A percentile compares a stretch with the other conserved stretches of the same genome.
phyloP scores from a whole-genome alignment of 2,888 invertebrate species.

The Anthoptus insignis region DNA sequence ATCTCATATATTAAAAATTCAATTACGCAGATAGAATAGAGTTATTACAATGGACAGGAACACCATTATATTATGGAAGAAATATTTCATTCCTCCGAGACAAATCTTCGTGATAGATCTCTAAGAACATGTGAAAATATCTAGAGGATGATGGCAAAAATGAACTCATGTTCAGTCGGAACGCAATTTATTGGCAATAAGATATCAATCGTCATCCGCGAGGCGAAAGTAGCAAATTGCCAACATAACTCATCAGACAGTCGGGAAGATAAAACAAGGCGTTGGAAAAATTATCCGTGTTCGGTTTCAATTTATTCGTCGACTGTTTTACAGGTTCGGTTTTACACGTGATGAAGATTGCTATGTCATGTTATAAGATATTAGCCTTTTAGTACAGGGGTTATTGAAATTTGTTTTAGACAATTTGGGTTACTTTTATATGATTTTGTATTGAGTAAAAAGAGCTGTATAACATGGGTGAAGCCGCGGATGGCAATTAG shows the following conservation, averaged over 20 bases:
- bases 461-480: no score
- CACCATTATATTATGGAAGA: background rate
- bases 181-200: constrained; percentile 26
- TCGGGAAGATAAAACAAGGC: background rate
- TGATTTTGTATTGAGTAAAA: no score
- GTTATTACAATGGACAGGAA: constrained; percentile 1
- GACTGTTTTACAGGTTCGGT: no score
- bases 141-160: constrained; percentile 65
- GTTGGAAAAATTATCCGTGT: background rate
- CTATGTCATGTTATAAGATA: no score
- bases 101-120: background rate
- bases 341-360: no score
- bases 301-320: background rate
- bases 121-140: constrained; percentile 68
- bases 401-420: no score
- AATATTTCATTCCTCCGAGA: constrained; percentile 1
- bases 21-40: background rate
- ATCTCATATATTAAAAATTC: background rate
- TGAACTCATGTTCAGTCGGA: constrained; percentile 58
- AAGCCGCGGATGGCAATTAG: no score
- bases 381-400: no score
- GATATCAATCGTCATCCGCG: constrained; percentile 27
- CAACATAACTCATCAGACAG: constrained; percentile 15
- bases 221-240: constrained; percentile 15
- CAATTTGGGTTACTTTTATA: no score